A percentile compares a stretch with the other conserved stretches of the same genome.
Evolutionary conservation across 2,888 invertebrate species (phyloP).

Genomic region (Pterostichus madidus): DNA sequence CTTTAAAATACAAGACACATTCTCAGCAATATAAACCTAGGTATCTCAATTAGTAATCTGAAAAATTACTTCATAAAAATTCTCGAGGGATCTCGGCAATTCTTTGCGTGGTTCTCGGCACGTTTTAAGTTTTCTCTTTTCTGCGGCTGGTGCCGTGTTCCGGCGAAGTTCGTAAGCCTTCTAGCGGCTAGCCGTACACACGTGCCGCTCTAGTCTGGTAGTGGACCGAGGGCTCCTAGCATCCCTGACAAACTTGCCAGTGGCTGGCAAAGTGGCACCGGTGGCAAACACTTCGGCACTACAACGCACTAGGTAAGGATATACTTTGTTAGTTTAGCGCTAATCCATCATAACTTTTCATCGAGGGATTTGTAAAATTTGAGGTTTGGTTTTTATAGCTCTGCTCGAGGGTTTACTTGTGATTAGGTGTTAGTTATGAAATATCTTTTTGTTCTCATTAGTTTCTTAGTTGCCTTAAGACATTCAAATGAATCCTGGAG

Average conservation of each 20-base stretch:
- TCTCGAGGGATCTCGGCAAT: conserved; percentile 54
- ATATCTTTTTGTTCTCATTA: conserved; percentile 4
- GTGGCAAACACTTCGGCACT: conserved; percentile 45
- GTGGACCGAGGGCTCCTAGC: neutral
- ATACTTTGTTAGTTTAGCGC: conserved; percentile 72
- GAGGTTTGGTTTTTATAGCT: conserved; percentile 29
- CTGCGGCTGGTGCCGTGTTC: conserved; percentile 49
- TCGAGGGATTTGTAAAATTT: conserved; percentile 65
- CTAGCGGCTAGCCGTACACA: conserved; percentile 20
- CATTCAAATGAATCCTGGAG: neutral
- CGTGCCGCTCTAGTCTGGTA: conserved; percentile 48
- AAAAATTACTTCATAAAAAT: conserved; percentile 65
- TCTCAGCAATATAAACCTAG: conserved; percentile 49
- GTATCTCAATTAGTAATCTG: conserved; percentile 63
- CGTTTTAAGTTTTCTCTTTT: conserved; percentile 61
- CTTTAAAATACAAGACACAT: conserved; percentile 47
- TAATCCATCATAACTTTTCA: conserved; percentile 75
- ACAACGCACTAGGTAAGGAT: conserved; percentile 61
- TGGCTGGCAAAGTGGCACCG: neutral
- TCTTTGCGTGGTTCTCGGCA: conserved; percentile 57
- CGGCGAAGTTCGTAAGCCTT: conserved; percentile 61
- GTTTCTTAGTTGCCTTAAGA: neutral
- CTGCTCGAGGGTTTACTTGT: neutral
- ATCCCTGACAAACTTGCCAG: conserved; percentile 30
- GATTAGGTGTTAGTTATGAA: conserved; percentile 22